Evolutionary conservation across 1,140 invertebrate genomes (phyloP).

Genomic region (Pentalonia nigronervosa): DNA sequence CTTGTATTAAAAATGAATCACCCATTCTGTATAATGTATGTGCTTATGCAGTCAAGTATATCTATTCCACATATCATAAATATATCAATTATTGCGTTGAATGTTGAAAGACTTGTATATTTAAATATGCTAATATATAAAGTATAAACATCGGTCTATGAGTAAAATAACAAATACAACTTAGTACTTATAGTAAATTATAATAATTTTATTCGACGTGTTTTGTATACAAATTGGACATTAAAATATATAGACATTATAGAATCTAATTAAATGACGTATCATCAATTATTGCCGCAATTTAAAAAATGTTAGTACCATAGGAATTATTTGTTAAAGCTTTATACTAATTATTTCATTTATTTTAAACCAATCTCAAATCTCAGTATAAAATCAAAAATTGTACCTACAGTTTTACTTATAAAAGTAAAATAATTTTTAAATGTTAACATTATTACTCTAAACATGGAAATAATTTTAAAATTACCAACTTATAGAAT

Average conservation of each 20-base stretch:
- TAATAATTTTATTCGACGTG: neutral
- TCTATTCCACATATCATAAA: neutral
- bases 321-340: neutral
- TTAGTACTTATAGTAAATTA: slow-evolving; percentile 38
- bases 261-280: neutral
- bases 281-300: neutral
- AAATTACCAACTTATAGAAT: neutral
- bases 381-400: neutral
- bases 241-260: neutral
- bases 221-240: neutral
- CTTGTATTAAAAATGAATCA: neutral
- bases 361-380: neutral
- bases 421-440: neutral
- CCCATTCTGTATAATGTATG: neutral
- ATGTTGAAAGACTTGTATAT: neutral
- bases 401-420: neutral
- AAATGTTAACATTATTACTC: neutral
- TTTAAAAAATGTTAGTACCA: neutral
- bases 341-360: neutral
- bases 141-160: neutral
- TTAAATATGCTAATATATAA: neutral
- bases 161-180: slow-evolving; percentile 20
- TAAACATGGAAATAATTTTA: neutral
- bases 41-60: neutral
- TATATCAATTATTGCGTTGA: neutral